Conservation (phyloP, 2,113 vertebrate species). For the Maccullochella peelii region DNA sequence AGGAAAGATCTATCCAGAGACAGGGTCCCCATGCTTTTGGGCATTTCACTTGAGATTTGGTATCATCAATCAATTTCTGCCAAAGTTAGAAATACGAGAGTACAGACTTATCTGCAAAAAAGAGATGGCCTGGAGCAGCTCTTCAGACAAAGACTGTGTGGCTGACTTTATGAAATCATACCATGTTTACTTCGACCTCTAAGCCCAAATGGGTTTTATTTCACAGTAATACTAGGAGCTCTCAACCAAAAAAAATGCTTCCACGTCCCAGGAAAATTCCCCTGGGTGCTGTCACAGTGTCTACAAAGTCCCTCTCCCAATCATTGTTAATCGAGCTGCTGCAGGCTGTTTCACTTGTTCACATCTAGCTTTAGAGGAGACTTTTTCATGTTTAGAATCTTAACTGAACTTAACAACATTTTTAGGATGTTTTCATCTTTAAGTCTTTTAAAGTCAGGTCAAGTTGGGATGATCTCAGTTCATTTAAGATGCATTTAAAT, state of each 20-base stretch:
- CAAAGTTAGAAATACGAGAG: conserved; percentile 46
- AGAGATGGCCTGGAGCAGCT: conserved; percentile 52
- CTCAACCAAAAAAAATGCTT: conserved; percentile 48
- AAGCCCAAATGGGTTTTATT: conserved; percentile 58
- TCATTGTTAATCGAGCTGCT: conserved; percentile 56
- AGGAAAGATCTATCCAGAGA: conserved; percentile 20
- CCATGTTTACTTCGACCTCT: conserved; percentile 64
- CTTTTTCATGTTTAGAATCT: conserved; percentile 34
- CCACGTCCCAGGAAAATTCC: conserved; percentile 49
- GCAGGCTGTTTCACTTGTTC: conserved; percentile 49
- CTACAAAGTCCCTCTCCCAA: conserved; percentile 56
- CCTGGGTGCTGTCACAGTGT: conserved; percentile 54
- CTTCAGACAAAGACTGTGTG: conserved; percentile 41
- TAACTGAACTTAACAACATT: conserved; percentile 23
- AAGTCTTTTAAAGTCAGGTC: conserved; percentile 35
- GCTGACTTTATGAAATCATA: conserved; percentile 62
- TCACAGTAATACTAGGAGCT: conserved; percentile 47
- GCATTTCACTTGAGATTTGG: conserved; percentile 41
- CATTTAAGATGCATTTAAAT: conserved; percentile 36
- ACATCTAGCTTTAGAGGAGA: conserved; percentile 37
- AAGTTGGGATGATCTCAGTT: conserved; percentile 26
- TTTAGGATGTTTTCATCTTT: conserved; percentile 7
- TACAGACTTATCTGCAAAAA: conserved; percentile 49
- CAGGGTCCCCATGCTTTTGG: conserved; percentile 28
- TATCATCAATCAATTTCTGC: conserved; percentile 53